Percentiles rank a stretch among this genome's conserved stretches.
These are phyloP conservation scores for Ditylenchus weischeri DNA, from an alignment of 2,888 invertebrate genomes.

Conservation along the genomic window DNA sequence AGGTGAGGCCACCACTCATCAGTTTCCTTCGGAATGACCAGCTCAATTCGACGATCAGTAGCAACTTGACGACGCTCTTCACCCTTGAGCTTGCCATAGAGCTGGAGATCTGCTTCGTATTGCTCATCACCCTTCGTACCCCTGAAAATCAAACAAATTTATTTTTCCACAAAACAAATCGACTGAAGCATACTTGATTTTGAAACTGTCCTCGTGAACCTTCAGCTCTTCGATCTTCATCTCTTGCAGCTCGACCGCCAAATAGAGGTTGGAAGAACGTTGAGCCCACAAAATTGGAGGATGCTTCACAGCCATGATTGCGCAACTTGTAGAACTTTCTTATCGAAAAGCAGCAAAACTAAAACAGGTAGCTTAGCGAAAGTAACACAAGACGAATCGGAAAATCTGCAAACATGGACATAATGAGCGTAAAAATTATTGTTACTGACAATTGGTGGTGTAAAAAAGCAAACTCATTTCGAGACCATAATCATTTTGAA, in stretches of 20 bases:
- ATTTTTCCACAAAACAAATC: too few species aligned
- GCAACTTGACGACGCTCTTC: constrained; percentile 27
- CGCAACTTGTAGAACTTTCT: too few species aligned
- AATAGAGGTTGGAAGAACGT: constrained; percentile 74
- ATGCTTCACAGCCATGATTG: constrained; percentile 32
- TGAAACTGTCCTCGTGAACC: constrained; percentile 4
- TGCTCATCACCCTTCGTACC: constrained; percentile 67
- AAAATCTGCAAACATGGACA: too few species aligned
- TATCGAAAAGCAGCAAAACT: too few species aligned
- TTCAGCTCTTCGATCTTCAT: constrained; percentile 33
- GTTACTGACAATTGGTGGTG: too few species aligned
- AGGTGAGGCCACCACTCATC: constrained; percentile 62
- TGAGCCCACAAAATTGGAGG: constrained; percentile 65
- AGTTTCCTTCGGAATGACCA: constrained; percentile 54
- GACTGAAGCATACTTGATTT: too few species aligned
- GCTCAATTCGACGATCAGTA: constrained; percentile 53
- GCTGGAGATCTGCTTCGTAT: constrained; percentile 81
- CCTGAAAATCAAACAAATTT: constrained; percentile 49
- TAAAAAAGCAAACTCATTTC: too few species aligned
- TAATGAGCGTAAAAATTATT: too few species aligned
- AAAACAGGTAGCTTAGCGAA: too few species aligned
- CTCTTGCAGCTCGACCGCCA: constrained; percentile 86
- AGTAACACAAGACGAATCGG: too few species aligned
- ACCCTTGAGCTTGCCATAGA: constrained; percentile 74
- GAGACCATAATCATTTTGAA: too few species aligned